phyloP scores from a whole-genome alignment of 2,888 invertebrate species.

The Cataglyphis rosenhaueri region DNA sequence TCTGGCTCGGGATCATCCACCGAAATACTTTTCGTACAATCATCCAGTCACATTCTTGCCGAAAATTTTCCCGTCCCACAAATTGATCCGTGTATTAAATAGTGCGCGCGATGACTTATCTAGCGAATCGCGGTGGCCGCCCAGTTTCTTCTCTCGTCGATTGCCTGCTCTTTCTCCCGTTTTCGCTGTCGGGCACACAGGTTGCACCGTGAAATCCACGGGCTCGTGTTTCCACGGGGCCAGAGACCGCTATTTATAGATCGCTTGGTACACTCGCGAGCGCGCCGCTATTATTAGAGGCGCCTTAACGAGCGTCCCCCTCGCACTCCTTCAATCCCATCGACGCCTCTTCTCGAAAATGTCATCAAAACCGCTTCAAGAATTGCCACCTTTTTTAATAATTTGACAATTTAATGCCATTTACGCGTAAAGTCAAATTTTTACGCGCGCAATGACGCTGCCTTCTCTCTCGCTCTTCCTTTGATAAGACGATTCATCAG shows the following conservation, averaged over 20 bases:
- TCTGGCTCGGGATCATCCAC: neutral
- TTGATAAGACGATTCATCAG: neutral
- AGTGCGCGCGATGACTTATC: neutral
- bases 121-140: neutral
- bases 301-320: slow-evolving; percentile 70
- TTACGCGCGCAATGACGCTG: neutral
- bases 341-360: slow-evolving; percentile 43
- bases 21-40: neutral
- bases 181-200: slow-evolving; percentile 64
- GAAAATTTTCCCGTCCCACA: neutral
- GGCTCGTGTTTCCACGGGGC: slow-evolving; percentile 78
- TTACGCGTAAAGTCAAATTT: neutral
- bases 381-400: slow-evolving; percentile 10
- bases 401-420: neutral
- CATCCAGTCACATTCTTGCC: neutral
- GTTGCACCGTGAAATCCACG: slow-evolving; percentile 75
- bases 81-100: neutral
- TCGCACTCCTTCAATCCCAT: slow-evolving; percentile 62
- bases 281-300: slow-evolving; percentile 79
- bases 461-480: slow-evolving; percentile 18
- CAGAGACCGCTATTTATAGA: slow-evolving; percentile 75
- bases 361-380: slow-evolving; percentile 24
- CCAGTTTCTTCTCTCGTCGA: slow-evolving; percentile 8
- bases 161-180: slow-evolving; percentile 48
- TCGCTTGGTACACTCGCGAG: slow-evolving; percentile 75